Percentiles rank a stretch among this genome's conserved stretches.
Evolutionary conservation across 2,888 invertebrate species (phyloP).

Genomic region (Adelphocoris suturalis): DNA sequence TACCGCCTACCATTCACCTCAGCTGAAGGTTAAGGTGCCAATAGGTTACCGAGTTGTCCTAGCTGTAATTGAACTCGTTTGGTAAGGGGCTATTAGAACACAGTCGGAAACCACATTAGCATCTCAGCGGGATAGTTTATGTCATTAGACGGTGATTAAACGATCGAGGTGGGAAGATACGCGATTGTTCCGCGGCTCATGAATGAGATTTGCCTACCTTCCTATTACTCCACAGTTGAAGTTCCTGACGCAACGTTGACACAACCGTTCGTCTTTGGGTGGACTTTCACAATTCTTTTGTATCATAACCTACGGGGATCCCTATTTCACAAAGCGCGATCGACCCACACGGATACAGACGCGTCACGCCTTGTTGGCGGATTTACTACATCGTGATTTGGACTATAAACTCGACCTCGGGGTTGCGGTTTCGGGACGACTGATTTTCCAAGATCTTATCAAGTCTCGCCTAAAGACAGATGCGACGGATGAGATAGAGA

Average conservation of each 20-base stretch:
- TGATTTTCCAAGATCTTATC: too few relatives aligned
- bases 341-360: conserved; percentile 10
- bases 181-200: neutral
- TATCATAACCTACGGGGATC: conserved; percentile 14
- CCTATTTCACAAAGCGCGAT: neutral
- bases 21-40: neutral
- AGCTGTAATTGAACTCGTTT: conserved; percentile 27
- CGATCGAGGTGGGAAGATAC: conserved; percentile 50
- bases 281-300: conserved; percentile 64
- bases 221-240: conserved; percentile 43
- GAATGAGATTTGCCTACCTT: conserved; percentile 5
- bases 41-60: neutral
- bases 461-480: too few relatives aligned
- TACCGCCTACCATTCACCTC: neutral
- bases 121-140: conserved; percentile 46
- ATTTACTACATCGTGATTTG: neutral
- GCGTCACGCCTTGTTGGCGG: neutral
- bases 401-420: neutral
- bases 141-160: conserved; percentile 45
- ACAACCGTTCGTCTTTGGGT: conserved; percentile 47
- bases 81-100: conserved; percentile 6
- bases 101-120: conserved; percentile 47
- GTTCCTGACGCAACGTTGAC: conserved; percentile 60
- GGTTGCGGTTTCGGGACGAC: neutral
- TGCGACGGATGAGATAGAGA: too few relatives aligned